Conservation (phyloP, 2,797 vertebrate species). For the Enteromius anoplus region DNA sequence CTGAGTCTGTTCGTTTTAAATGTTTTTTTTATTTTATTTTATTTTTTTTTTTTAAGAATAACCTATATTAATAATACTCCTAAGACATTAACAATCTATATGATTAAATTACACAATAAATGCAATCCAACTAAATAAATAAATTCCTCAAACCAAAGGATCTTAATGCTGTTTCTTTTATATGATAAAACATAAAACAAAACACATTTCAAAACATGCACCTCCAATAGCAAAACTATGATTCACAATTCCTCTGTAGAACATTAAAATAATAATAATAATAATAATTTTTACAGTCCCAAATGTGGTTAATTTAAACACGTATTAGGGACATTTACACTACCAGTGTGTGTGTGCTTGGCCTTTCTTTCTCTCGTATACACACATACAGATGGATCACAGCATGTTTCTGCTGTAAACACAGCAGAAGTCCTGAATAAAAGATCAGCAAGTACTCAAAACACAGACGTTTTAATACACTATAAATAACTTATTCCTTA, state of each 20-base stretch:
- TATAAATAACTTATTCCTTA: conserved; percentile 19
- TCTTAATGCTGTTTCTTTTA: neutral
- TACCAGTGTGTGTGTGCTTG: neutral
- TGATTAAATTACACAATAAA: neutral
- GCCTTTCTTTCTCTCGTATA: neutral
- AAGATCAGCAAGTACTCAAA: conserved; percentile 42
- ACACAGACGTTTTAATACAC: conserved; percentile 12
- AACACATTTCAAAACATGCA: neutral
- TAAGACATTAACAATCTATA: neutral
- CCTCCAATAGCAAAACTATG: neutral
- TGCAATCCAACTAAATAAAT: neutral
- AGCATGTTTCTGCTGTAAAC: conserved; percentile 12
- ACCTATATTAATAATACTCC: neutral
- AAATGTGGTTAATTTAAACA: neutral
- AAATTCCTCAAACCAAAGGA: neutral
- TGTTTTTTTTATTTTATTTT: neutral
- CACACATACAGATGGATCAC: neutral
- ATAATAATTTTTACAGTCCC: neutral
- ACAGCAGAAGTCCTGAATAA: conserved; percentile 38
- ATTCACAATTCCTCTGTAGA: neutral
- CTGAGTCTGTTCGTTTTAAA: neutral
- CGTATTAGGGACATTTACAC: neutral
- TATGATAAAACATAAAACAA: neutral
- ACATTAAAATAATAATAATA: no score
- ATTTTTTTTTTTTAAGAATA: neutral